Percentiles rank a stretch among this genome's conserved stretches.
Evolutionary conservation across 1,140 invertebrate genomes (phyloP).

Genomic region (Drosophila subobscura): DNA sequence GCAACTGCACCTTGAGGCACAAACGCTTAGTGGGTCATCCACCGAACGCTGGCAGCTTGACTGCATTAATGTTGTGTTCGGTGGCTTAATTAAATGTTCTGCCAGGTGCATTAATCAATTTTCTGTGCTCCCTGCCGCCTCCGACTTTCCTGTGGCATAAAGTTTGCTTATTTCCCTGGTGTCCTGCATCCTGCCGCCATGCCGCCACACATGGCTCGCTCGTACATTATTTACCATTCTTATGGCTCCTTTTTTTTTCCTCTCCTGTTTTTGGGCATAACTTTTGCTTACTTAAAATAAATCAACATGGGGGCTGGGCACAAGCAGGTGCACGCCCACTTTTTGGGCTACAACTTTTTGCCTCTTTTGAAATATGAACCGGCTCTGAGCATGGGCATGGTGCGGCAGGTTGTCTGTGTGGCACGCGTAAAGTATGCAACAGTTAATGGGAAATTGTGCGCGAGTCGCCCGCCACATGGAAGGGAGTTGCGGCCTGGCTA

Average conservation of each 20-base stretch:
- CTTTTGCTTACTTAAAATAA: slow-evolving; percentile 77
- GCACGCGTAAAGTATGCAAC: slow-evolving; percentile 63
- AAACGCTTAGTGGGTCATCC: slow-evolving; percentile 38
- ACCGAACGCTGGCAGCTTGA: slow-evolving; percentile 4
- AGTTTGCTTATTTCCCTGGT: slow-evolving; percentile 67
- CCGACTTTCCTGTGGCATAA: slow-evolving; percentile 37
- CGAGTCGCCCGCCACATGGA: neutral
- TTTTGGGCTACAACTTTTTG: slow-evolving; percentile 55
- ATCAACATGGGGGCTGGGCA: slow-evolving; percentile 51
- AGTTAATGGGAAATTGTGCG: slow-evolving; percentile 54
- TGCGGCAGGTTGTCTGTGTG: slow-evolving; percentile 4
- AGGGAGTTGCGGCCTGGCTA: no score
- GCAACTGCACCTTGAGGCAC: slow-evolving; percentile 59
- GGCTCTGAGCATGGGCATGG: slow-evolving; percentile 15
- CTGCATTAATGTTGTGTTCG: slow-evolving; percentile 48
- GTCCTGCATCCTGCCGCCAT: slow-evolving; percentile 6
- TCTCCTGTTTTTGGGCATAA: slow-evolving; percentile 50
- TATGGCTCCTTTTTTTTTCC: slow-evolving; percentile 36
- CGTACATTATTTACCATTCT: slow-evolving; percentile 70
- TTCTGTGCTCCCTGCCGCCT: slow-evolving; percentile 22
- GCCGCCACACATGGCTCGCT: slow-evolving; percentile 16
- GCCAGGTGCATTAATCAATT: slow-evolving; percentile 72
- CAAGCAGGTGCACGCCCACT: slow-evolving; percentile 35
- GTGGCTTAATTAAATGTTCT: slow-evolving; percentile 63
- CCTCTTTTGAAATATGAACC: slow-evolving; percentile 59